These are phyloP conservation scores for Stenchaetothrips biformis DNA, from an alignment of 2,888 invertebrate species.

Conservation along the genomic window DNA sequence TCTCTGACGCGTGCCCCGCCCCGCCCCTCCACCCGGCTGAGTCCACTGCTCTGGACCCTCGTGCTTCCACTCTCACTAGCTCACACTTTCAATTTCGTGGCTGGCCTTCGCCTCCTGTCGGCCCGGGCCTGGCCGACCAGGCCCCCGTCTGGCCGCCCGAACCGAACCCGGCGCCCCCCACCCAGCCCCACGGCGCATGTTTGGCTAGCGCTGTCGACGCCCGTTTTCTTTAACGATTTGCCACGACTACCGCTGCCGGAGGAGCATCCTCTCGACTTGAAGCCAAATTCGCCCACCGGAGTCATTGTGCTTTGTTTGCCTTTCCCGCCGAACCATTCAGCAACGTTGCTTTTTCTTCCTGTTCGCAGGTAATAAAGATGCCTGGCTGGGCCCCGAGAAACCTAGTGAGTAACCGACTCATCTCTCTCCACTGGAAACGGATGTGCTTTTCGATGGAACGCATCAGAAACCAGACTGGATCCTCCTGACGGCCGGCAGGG, in stretches of 20 bases:
- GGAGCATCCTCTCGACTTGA: neutral
- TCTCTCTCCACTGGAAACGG: too few species aligned
- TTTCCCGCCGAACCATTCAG: neutral
- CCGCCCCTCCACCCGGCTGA: neutral
- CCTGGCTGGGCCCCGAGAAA: slow-evolving; percentile 10
- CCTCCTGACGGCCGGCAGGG: too few species aligned
- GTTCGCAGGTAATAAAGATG: slow-evolving; percentile 18
- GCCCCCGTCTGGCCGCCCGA: neutral
- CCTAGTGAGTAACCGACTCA: slow-evolving; percentile 5
- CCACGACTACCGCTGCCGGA: neutral
- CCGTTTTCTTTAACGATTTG: neutral
- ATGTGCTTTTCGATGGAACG: too few species aligned
- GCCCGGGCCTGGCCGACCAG: neutral
- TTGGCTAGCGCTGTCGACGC: neutral
- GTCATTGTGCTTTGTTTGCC: neutral
- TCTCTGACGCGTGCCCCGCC: neutral
- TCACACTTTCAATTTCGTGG: slow-evolving; percentile 24
- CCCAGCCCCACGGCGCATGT: neutral
- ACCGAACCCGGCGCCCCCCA: neutral
- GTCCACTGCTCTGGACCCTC: neutral
- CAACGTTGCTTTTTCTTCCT: neutral
- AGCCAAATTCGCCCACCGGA: neutral
- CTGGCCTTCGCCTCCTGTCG: neutral
- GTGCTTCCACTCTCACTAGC: slow-evolving; percentile 20
- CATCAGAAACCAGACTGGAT: too few species aligned